Evolutionary conservation across 2,113 vertebrate genomes (phyloP).

Genomic region (Eubucco bourcierii): DNA sequence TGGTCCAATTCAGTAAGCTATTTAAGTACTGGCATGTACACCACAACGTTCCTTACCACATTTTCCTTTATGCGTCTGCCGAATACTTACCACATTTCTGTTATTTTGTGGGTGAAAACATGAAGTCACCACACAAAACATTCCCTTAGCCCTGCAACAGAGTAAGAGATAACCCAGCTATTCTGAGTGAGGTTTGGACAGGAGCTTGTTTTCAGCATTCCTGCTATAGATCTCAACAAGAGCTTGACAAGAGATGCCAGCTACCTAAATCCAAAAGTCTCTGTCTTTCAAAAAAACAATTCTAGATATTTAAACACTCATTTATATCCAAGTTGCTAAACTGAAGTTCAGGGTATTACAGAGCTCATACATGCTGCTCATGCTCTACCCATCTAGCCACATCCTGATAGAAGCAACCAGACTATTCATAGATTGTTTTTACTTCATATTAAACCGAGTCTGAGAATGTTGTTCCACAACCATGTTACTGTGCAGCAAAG

Average conservation of each 20-base stretch:
- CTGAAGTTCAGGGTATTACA: not conserved
- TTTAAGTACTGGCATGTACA: not conserved
- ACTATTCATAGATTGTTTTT: not conserved
- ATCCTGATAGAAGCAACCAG: slow-evolving; percentile 23
- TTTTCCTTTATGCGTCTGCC: not conserved
- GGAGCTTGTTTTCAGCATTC: not conserved
- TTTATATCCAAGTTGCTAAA: not conserved
- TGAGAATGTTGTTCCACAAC: not conserved
- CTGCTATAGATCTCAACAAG: not conserved
- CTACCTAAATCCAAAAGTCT: not conserved
- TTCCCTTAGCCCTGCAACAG: not conserved
- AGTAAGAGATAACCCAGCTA: not conserved
- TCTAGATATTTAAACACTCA: not conserved
- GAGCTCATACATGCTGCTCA: not conserved
- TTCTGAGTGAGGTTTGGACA: not conserved
- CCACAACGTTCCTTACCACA: not conserved
- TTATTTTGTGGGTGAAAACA: not conserved
- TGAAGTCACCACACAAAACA: not conserved
- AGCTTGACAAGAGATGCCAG: not conserved
- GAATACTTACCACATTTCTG: not conserved
- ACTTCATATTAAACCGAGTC: not conserved
- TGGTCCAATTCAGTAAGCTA: not conserved
- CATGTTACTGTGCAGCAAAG: rapidly evolving
- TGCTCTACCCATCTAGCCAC: not conserved
- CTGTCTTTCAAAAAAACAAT: not conserved